Base-by-base conservation (phyloP, 2,113 vertebrate species). In the Setophaga kirtlandii region DNA sequence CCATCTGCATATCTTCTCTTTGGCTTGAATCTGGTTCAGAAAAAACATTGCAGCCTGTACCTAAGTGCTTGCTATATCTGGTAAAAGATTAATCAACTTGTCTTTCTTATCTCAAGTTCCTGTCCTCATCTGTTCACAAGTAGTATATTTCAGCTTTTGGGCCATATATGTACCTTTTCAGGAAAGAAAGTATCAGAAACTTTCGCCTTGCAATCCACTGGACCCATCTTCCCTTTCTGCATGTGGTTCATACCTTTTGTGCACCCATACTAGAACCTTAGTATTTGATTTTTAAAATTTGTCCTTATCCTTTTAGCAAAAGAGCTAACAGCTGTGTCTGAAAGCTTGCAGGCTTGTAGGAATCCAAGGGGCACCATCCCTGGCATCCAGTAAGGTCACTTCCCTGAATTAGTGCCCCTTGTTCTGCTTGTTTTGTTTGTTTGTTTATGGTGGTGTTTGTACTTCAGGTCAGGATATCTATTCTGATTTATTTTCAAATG, bases 211-310 rank as follows among this genome's bases (percentile, higher is more conserved):
- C 33, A 52, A 73, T 33, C 25, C 23, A 50, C 8, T 4, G 4
- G 12, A 5, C 18, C 11, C 31, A 14, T 56, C 18, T 84, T 67
- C n/a, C 22, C 22, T 47, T 73, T 60, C 55, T 47, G 28, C 12
- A 18, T 44, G 3, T 65, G 9, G 21, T 81, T 90, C 2, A 0
- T 35, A 41, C 24, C 15, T 60, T 89, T 73, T 76, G 12, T 37
- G 13, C 49, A 79, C 11, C 14, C 1, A 2, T 50, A 55, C 2
- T 3, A 46, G 25, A 80, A 55, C 15, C 5, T 12, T 31, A 60
- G 1, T 42, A 4, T 12, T 22, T 35, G 24, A 1, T 5, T 25
- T 42, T 50, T 56, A 4, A 6, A 4, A 4, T 41, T 62, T 46
- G 46, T 7, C 46, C 49, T 52, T 67, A 44, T 39, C 6, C 11